Conservation (phyloP, 1,140 invertebrate genomes). For the Coptotermes formosanus region DNA sequence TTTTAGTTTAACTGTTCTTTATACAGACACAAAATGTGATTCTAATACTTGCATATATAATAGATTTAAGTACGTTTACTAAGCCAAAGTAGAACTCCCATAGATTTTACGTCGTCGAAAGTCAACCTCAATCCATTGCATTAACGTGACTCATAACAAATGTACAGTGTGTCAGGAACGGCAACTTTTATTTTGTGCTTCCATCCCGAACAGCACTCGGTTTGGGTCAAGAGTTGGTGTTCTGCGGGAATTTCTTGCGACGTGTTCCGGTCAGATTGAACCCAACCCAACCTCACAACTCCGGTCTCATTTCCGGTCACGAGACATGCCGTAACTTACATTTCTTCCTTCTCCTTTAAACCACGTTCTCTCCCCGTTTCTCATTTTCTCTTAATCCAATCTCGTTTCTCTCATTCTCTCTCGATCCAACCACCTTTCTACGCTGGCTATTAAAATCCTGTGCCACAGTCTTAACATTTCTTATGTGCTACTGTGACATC, state of each 20-base stretch:
- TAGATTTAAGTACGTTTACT: no score
- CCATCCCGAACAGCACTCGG: neutral
- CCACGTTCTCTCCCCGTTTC: neutral
- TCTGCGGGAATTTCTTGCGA: slow-evolving; percentile 14
- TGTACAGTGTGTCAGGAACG: neutral
- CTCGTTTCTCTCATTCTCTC: neutral
- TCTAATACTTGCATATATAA: no score
- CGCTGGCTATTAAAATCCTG: neutral
- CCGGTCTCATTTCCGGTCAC: slow-evolving; percentile 4
- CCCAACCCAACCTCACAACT: neutral
- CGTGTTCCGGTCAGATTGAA: neutral
- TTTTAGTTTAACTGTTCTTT: no score
- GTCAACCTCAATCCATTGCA: neutral
- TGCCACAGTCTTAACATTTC: neutral
- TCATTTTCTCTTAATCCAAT: slow-evolving; percentile 17
- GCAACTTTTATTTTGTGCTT: neutral
- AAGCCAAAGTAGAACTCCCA: no score
- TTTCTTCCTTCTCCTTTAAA: slow-evolving; percentile 1
- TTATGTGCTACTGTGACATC: neutral
- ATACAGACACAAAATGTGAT: no score
- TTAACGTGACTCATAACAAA: neutral
- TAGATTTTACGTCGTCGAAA: neutral
- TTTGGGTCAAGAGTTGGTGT: slow-evolving; percentile 4
- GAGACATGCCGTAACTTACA: slow-evolving; percentile 15
- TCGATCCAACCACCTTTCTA: neutral